A percentile compares a stretch with the other conserved stretches of the same genome.
phyloP scores from a whole-genome alignment of 37 sponge, comb jelly and placozoan species.

The Diacarnus erythraeanus region DNA sequence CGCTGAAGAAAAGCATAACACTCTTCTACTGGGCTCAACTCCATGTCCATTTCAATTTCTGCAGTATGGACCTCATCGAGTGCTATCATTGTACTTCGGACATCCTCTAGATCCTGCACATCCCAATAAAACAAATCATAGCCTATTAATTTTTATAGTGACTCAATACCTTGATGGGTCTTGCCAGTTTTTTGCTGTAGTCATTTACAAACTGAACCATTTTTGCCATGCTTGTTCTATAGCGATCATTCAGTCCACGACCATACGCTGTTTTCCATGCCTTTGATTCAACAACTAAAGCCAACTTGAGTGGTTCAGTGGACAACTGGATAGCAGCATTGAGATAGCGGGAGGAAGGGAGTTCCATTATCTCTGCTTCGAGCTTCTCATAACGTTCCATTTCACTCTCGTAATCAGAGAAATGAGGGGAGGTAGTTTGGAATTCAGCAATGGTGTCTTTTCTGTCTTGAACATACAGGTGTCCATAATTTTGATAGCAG shows the following conservation, averaged over 20 bases:
- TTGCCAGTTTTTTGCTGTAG: constrained; percentile 52
- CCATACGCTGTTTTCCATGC: constrained; percentile 93
- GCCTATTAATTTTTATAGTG: no score
- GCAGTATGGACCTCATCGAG: constrained; percentile 77
- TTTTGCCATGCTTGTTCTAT: constrained; percentile 75
- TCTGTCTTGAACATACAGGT: constrained; percentile 57
- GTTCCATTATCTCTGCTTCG: constrained; percentile 63
- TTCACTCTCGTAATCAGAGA: constrained; percentile 84
- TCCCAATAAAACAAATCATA: background rate
- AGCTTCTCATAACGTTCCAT: constrained; percentile 76
- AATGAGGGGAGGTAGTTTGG: constrained; percentile 49
- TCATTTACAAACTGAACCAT: constrained; percentile 69
- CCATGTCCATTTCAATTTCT: constrained; percentile 91
- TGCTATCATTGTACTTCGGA: constrained; percentile 80
- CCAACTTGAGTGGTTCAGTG: constrained; percentile 84
- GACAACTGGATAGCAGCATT: constrained; percentile 51
- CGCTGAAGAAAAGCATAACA: constrained; percentile 86
- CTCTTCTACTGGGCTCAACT: constrained; percentile 87
- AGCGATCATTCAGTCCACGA: constrained; percentile 62
- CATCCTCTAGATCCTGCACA: constrained; percentile 90
- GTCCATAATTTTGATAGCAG: constrained; percentile 53
- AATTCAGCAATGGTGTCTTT: constrained; percentile 60
- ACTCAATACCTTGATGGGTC: constrained; percentile 71
- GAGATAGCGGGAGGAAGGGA: constrained; percentile 41
- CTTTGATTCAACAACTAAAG: constrained; percentile 88